Base-by-base conservation (phyloP, 2,797 vertebrate genomes). In the Paramormyrops hopkinsi region DNA sequence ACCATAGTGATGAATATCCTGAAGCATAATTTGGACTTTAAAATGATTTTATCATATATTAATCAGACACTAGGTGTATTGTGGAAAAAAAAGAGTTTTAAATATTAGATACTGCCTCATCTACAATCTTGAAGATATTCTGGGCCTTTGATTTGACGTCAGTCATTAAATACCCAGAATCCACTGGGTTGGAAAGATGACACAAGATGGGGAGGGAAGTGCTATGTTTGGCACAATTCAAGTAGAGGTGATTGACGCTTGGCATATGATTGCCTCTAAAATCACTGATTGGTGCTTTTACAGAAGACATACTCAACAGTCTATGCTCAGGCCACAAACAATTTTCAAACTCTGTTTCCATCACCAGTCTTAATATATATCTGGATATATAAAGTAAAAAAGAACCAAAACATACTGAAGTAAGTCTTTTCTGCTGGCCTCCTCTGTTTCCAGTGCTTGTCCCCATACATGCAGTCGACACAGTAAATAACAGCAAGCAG, bases 241-340 rank as follows among this genome's bases (percentile, higher is more conserved):
- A 91, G 92, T 91, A 90, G 90, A 87, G 86, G 79, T 90, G 91
- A 92, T 92, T 92, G 91, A 91, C 89, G 91, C 88, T 92, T 92
- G 76, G 41, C 41, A 93, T 92, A 91, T 90, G 92, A 93, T 92
- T 92, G 92, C 90, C 88, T 91, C 92, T 93, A 91, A 92, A 82
- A 92, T 92, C 91, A 91, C 88, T 91, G 89, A 92, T 92, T 92
- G 87, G 69, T 90, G 91, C 92, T 86, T 90, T 88, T 88, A 92
- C 90, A 91, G 92, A 76, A 90, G 89, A 90, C 89, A 85, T 37
- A 29, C 82, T 90, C 59, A 54, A 62, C 88, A 2, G 86, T 85
- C 73, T 89, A 90, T 89, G 90, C 73, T 92, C 89, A 88, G 89
- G 46, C 91, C 69, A 89, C 91, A 90, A 91, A 90, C 89, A 91